Evolutionary conservation across 2,113 vertebrate genomes (phyloP), one percentile per base, ranked within the genome.

Genomic region (Lota lota): DNA sequence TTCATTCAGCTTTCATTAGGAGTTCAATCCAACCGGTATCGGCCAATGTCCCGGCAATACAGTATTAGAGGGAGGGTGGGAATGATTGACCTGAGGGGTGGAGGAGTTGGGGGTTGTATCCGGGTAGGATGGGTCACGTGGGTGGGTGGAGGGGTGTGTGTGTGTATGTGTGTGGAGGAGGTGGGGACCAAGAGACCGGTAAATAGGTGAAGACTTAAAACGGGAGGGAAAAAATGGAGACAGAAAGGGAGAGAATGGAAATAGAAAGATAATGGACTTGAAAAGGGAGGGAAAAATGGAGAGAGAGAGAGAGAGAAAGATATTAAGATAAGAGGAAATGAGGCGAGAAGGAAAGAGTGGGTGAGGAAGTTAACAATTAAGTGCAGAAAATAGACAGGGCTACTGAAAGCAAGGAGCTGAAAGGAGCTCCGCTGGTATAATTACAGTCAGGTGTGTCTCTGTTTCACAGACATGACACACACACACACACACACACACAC

Each of bases 361-460:
- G 58, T 36, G 56, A 54, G 58, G 19, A n/a, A 51, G 58, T 28
- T 28, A 19, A 19, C 64, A n/a, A 70, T 22, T 28, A 50, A 61
- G 47, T 2, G 28, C 3, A 61, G 56, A 66, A 56, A 75, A 78
- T 79, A 80, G 69, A 62, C 0, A 3, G 28, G 54, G 20, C 14
- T 71, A 72, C 79, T 71, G 71, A 68, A 78, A 58, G 21, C 66
- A 78, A 58, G 21, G 61, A 69, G 22, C n/a, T n/a, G n/a, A 68
- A 78, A 58, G 21, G 61, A 69, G 22, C 72, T 69, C 53, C 72
- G 73, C 69, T 79, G 73, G 73, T 79, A 77, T 83, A 83, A 88
- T 88, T 85, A 83, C 71, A 67, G 73, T 79, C 75, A 77, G 85
- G 76, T 81, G 74, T 84, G 75, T 80, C 76, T 72, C 65, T 74